Evolutionary conservation across 92 coral and sea anemone species (phyloP).

Genomic region (Zoanthus gigantus): DNA sequence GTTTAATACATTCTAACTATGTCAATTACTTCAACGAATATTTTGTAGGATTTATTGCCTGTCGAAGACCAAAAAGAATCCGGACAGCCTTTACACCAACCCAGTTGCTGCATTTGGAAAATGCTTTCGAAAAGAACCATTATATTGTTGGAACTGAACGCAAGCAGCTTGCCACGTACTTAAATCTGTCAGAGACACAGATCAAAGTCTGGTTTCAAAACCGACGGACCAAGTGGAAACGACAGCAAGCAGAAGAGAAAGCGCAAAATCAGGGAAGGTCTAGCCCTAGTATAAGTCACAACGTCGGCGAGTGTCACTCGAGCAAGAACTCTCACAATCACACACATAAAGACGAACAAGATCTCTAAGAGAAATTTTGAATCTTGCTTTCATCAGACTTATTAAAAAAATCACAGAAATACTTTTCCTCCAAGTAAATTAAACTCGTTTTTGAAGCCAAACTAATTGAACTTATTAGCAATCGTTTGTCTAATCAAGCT

Average conservation of each 20-base stretch:
- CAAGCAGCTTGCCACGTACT: conserved; percentile 88
- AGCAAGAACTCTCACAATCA: conserved; percentile 42
- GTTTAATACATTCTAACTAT: neutral
- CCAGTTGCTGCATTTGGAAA: conserved; percentile 89
- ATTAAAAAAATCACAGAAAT: neutral
- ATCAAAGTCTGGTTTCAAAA: conserved; percentile 98
- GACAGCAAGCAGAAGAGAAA: conserved; percentile 92
- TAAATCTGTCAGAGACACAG: conserved; percentile 92
- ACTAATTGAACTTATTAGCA: conserved; percentile 4
- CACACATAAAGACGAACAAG: conserved; percentile 63
- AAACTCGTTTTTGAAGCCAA: neutral
- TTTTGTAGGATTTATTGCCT: conserved; percentile 81
- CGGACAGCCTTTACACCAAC: conserved; percentile 97
- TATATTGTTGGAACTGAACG: conserved; percentile 95
- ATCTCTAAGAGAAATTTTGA: conserved; percentile 6
- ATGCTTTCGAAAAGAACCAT: conserved; percentile 96
- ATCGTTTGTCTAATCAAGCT: conserved; percentile 1
- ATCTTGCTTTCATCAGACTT: neutral
- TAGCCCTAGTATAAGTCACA: conserved; percentile 38
- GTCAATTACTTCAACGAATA: conserved; percentile 8
- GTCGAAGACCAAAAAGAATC: conserved; percentile 89
- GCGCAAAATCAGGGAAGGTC: conserved; percentile 70
- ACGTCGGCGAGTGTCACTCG: conserved; percentile 70
- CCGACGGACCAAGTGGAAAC: conserved; percentile 89
- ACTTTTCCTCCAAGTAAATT: neutral